Percentiles rank a stretch among this genome's conserved stretches.
These are phyloP conservation scores for Halisarca cf. caerulea DNA, from an alignment of 37 sponge, comb jelly and placozoan species.

Conservation along the genomic window DNA sequence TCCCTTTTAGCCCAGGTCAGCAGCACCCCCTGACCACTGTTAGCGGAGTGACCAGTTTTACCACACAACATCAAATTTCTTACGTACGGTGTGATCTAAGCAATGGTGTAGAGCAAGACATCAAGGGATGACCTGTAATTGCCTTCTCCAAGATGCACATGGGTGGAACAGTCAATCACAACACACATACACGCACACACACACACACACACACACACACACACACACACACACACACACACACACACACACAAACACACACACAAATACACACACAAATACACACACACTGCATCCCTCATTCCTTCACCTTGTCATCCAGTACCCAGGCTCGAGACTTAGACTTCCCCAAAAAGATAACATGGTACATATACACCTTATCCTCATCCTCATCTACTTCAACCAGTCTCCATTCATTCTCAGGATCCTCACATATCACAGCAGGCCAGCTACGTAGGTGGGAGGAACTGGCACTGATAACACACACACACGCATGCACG, in stretches of 20 bases:
- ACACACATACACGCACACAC: too few species aligned
- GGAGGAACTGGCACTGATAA: background rate
- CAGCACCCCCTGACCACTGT: background rate
- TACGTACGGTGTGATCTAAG: too few species aligned
- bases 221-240: background rate
- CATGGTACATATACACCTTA: conserved; percentile 65
- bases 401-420: conserved; percentile 27
- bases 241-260: background rate
- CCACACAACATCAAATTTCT: too few species aligned
- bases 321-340: conserved; percentile 58
- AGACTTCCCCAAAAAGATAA: conserved; percentile 69
- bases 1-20: conserved; percentile 38
- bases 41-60: too few species aligned
- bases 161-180: too few species aligned
- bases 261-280: background rate
- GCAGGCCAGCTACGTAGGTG: conserved; percentile 66
- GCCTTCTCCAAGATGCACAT: too few species aligned
- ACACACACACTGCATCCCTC: background rate
- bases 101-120: too few species aligned
- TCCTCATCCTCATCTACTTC: conserved; percentile 41
- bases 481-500: too few species aligned
- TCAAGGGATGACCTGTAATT: too few species aligned
- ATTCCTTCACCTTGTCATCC: conserved; percentile 47
- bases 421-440: conserved; percentile 59
- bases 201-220: too few species aligned